Percentiles rank a stretch among this genome's conserved stretches.
These are phyloP conservation scores for Tachina grossa DNA, from an alignment of 2,888 invertebrate genomes.

Conservation along the genomic window DNA sequence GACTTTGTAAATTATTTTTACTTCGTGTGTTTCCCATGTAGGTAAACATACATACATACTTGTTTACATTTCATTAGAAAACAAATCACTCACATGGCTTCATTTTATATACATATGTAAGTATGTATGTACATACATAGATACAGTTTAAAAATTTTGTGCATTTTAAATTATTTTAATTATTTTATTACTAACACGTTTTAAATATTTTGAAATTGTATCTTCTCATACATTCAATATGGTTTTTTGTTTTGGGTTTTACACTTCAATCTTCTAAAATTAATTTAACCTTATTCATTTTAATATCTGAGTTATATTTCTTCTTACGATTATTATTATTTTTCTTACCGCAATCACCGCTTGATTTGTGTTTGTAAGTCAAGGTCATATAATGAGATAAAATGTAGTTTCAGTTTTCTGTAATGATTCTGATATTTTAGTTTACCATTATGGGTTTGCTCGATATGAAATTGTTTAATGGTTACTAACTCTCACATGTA, in stretches of 20 bases:
- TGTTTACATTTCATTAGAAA: background rate
- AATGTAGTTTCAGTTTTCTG: conserved; percentile 12
- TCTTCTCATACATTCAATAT: conserved; percentile 3
- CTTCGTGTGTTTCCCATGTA: conserved; percentile 17
- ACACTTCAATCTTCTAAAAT: conserved; percentile 4
- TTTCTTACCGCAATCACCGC: conserved; percentile 17
- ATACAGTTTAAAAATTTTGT: conserved; percentile 8
- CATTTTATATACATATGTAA: background rate
- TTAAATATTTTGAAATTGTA: conserved; percentile 30
- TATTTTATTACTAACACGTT: background rate
- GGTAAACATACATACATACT: background rate
- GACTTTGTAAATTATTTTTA: conserved; percentile 12
- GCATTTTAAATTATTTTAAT: background rate
- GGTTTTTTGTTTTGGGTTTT: background rate
- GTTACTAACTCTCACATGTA: no score
- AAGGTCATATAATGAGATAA: conserved; percentile 38
- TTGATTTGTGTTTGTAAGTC: conserved; percentile 32
- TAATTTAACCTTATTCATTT: background rate
- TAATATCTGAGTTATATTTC: conserved; percentile 23
- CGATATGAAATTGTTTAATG: background rate
- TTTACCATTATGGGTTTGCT: background rate
- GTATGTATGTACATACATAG: no score
- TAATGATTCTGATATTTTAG: background rate
- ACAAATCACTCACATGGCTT: conserved; percentile 23
- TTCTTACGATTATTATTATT: conserved; percentile 19